Base-by-base conservation (phyloP, 1,140 invertebrate genomes). In the Diabrotica virgifera region DNA sequence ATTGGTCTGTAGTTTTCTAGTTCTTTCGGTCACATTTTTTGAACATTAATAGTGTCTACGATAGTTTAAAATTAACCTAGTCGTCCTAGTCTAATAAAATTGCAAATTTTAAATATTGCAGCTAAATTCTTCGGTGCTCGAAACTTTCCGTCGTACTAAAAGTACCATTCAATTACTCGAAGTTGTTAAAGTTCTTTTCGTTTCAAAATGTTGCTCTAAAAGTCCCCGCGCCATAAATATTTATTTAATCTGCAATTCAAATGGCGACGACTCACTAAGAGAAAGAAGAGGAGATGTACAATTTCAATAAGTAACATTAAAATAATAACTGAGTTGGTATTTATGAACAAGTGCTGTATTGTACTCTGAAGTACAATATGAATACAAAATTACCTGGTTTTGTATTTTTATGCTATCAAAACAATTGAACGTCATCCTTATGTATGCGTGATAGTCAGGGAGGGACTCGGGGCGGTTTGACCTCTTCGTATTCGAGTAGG, bases 381-480 rank as follows among this genome's bases (percentile, higher is more conserved):
- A 68, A 68, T 68, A 68, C 63, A 60, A 68, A 68, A 68, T 68
- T 68, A 68, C 66, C 66, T 68, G 66, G 64, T 68, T 68, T 68
- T 62, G 58, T 62, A 64, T 65, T 68, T 65, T 68, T 68, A 65
- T 58, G 13, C 51, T 68, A 64, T 65, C 62, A 64, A 68, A 68
- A 68, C 66, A 68, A 68, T 68, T 62, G 66, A 68, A 68, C 64
- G 62, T 62, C 60, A 59, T 55, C 64, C 54, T 68, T 65, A 65
- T 64, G 53, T 68, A 65, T 68, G 66, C 66, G 61, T 58, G 66
- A 24, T 24, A 24, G 24, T 24, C 24, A 24, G 24, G 24, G 24
- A 24, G 24, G 24, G 24, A 24, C 24, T 24, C 24, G 24, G 24
- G 24, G 24, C 24, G 24, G 24, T 24, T 24, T 24, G 24, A 24